These are phyloP conservation scores for Drosophila sulfurigaster DNA, from an alignment of 1,140 invertebrate species.

Conservation along the genomic window DNA sequence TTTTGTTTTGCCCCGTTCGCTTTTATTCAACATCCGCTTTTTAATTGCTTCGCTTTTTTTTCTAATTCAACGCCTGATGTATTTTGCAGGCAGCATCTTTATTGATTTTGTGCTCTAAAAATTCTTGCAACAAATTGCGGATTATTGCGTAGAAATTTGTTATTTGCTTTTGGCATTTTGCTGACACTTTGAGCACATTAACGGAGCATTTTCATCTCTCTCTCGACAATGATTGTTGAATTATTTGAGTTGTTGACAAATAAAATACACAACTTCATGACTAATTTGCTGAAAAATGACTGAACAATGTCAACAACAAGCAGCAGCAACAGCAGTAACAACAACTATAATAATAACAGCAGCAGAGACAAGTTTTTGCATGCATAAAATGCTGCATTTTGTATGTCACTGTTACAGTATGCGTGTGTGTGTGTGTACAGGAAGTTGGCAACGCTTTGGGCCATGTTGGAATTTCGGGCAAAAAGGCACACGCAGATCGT, in stretches of 20 bases:
- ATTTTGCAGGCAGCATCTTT: conserved; percentile 1
- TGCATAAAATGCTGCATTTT: conserved; percentile 64
- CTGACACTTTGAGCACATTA: conserved; percentile 45
- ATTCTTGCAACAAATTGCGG: conserved; percentile 17
- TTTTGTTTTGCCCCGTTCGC: not conserved
- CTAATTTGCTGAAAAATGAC: conserved; percentile 75
- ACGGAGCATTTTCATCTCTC: conserved; percentile 31
- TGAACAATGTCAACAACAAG: conserved; percentile 64
- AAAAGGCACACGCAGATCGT: conserved; percentile 35
- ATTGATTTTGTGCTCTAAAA: conserved; percentile 24
- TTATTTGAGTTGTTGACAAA: conserved; percentile 60
- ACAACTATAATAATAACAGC: not conserved
- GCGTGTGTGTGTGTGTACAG: conserved; percentile 43
- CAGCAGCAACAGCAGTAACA: conserved; percentile 33
- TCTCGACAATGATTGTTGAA: conserved; percentile 33
- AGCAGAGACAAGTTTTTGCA: conserved; percentile 46
- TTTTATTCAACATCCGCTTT: conserved; percentile 51
- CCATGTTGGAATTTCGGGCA: conserved; percentile 65
- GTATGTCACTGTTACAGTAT: conserved; percentile 29
- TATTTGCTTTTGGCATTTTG: conserved; percentile 28
- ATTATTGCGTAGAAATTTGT: conserved; percentile 27
- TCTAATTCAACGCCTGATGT: conserved; percentile 13
- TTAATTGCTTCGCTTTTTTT: conserved; percentile 49
- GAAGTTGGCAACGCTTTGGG: conserved; percentile 74
- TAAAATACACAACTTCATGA: conserved; percentile 71